Conservation (phyloP, 1,140 invertebrate species). For the Oreohelix idahoensis region DNA sequence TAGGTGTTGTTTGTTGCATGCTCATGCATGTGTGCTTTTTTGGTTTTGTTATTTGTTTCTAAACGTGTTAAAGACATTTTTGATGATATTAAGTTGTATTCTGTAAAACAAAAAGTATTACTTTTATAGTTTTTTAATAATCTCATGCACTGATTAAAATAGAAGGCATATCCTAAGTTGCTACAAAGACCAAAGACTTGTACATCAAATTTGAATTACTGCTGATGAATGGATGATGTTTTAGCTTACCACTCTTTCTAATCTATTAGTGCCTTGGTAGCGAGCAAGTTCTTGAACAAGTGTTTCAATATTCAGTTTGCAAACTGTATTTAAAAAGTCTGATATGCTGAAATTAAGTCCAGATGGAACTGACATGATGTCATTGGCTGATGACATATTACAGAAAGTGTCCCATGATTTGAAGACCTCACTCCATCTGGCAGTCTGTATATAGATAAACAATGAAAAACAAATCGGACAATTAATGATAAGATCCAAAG, state of each 20-base stretch:
- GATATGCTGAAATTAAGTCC: constrained; percentile 41
- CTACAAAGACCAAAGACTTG: too few relatives aligned
- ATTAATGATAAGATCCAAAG: not conserved
- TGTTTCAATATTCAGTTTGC: constrained; percentile 46
- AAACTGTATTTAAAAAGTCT: constrained; percentile 41
- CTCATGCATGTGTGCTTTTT: too few relatives aligned
- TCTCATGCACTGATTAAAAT: too few relatives aligned
- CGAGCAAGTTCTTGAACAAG: constrained; percentile 42
- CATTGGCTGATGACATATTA: not conserved
- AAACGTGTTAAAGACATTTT: too few relatives aligned
- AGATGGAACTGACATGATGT: constrained; percentile 42
- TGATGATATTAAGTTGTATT: too few relatives aligned
- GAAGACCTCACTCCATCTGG: constrained; percentile 31
- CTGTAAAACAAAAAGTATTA: too few relatives aligned
- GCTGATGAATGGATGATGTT: not conserved
- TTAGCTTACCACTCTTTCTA: constrained; percentile 43
- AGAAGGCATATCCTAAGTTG: too few relatives aligned
- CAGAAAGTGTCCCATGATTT: constrained; percentile 40
- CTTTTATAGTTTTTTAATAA: too few relatives aligned
- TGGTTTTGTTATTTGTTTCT: too few relatives aligned
- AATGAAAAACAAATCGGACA: not conserved
- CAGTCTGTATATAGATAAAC: constrained; percentile 1
- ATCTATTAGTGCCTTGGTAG: constrained; percentile 41
- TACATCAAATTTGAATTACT: too few relatives aligned
- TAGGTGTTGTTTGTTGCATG: too few relatives aligned